These are phyloP conservation scores for Python bivittatus DNA, from an alignment of 2,113 vertebrate species.

Conservation along the genomic window DNA sequence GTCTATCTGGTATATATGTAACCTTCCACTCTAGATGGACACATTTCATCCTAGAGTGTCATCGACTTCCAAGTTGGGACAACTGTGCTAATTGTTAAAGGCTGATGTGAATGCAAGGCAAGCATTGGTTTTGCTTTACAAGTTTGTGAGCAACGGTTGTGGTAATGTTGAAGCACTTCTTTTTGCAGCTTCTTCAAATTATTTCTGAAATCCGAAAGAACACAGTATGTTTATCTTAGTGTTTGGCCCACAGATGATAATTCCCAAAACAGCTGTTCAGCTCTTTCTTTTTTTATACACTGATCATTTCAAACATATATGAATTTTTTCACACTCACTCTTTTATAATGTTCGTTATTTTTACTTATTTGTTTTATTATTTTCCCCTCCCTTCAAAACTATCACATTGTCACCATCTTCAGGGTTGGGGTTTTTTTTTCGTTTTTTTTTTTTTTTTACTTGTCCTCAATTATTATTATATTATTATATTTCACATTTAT, in stretches of 20 bases:
- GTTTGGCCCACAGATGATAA: neutral
- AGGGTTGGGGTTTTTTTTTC: too few species aligned
- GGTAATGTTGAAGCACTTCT: neutral
- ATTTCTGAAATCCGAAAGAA: slow-evolving; percentile 9
- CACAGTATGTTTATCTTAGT: slow-evolving; percentile 6
- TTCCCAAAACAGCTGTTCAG: neutral
- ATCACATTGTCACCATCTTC: too few species aligned
- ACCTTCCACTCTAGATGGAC: neutral
- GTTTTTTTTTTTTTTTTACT: too few species aligned
- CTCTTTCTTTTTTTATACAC: neutral
- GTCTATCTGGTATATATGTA: neutral
- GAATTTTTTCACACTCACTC: slow-evolving; percentile 14
- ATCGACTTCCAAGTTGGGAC: neutral
- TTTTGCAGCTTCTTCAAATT: slow-evolving; percentile 33
- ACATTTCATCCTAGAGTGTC: neutral
- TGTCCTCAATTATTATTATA: too few species aligned
- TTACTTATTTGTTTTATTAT: too few species aligned
- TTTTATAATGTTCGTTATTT: neutral
- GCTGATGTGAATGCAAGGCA: neutral
- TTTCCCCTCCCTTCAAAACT: too few species aligned
- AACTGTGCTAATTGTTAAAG: neutral
- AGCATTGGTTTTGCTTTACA: neutral
- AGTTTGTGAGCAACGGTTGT: slow-evolving; percentile 8
- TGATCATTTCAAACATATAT: neutral
- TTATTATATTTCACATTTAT: too few species aligned